phyloP scores from a whole-genome alignment of 2,113 vertebrate genomes.

The Chloebia gouldiae region DNA sequence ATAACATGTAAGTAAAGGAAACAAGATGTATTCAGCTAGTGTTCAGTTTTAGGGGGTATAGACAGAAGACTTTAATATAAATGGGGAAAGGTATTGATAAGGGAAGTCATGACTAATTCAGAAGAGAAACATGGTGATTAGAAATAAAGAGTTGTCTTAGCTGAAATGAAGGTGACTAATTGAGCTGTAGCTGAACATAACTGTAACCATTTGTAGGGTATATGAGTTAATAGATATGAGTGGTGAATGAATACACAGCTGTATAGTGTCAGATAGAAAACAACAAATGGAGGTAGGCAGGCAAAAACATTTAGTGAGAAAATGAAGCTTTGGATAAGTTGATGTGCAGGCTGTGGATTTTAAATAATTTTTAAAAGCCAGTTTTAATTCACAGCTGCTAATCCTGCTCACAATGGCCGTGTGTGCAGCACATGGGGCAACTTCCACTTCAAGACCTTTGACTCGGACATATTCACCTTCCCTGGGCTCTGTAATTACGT shows the following conservation, averaged over 20 bases:
- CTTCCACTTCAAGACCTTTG: constrained; percentile 73
- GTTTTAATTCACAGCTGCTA: constrained; percentile 58
- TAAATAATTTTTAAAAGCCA: background rate
- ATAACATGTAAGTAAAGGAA: constrained; percentile 55
- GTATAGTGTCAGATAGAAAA: background rate
- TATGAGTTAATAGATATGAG: background rate
- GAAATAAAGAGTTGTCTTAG: background rate
- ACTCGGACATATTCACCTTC: constrained; percentile 63
- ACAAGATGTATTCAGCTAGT: background rate
- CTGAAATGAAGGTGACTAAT: background rate
- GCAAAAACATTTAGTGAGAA: background rate
- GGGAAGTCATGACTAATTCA: background rate
- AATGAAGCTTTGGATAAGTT: background rate
- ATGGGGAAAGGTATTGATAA: background rate
- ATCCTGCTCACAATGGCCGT: constrained; percentile 59
- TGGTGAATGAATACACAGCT: background rate
- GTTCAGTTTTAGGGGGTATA: background rate
- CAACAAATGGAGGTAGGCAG: background rate
- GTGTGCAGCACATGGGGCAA: constrained; percentile 74
- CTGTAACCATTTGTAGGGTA: background rate
- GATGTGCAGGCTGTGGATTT: background rate
- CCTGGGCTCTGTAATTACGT: constrained; percentile 70
- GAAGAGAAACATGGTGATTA: background rate
- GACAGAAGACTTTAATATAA: background rate
- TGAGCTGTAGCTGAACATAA: background rate